Evolutionary conservation across 2,888 invertebrate genomes (phyloP), one percentile per base, ranked within the genome.

Genomic region (Alsophila aescularia): DNA sequence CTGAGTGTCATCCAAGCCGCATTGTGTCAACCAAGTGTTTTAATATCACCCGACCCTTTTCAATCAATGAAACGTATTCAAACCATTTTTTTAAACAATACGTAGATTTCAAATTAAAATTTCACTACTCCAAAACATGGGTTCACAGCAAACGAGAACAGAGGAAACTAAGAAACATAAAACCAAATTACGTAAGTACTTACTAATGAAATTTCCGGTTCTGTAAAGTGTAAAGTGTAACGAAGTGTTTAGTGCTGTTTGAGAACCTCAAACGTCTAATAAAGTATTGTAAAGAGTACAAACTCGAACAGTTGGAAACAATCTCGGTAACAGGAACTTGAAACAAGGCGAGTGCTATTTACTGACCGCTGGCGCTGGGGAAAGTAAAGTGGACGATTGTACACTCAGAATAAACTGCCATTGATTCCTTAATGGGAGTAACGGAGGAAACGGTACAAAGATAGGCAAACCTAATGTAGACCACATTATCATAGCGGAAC

Each of bases 1-100:
- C 62, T 66, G 73, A 79, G 82, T 83, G 84, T 80, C 85, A 83
- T 81, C 76, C 70, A 70, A 79, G 69, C 75, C 69, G 73, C 79
- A 87, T 85, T 87, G 87, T 89, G 75, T 62, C 72, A 60, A 64
- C 69, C 72, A 75, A 79, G 71, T 83, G 81, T 83, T 84, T 81
- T 81, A 73, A 81, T 81, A 81, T 73, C 71, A 73, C 66, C 67
- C 68, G 60, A 51, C 58, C 73, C 66, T 75, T 81, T 83, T 79
- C 79, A 35, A 29, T 24, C 81, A 48, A 44, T 35, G 40, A 45
- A 59, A 45, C 53, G 36, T 47, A 45, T 42, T 45, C 16, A 60
- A 52, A 60, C 52, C 52, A 41, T 50, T 40, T 48, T 53, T 51
- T 12, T 12, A 36, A 5, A 44, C 37, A 15, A 21, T 13, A 36